Evolutionary conservation across 2,113 vertebrate genomes (phyloP), one percentile per base, ranked within the genome.

Genomic region (Onychorhynchus coronatus): DNA sequence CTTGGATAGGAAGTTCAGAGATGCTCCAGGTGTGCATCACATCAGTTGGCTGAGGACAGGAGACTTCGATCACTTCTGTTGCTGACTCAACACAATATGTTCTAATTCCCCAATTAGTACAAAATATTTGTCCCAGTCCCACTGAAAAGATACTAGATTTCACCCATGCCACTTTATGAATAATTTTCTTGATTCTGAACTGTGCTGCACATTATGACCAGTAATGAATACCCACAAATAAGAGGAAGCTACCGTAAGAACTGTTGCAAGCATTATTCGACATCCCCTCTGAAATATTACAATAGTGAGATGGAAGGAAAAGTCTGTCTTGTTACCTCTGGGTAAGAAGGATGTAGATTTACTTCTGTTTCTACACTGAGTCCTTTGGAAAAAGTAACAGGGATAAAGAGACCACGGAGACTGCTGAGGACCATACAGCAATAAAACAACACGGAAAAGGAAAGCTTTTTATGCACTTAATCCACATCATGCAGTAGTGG

Each of bases 391-490:
- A 91, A 96, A 42, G 22, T 49, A 88, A 56, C 11, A 35, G 61
- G 50, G 52, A 31, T 35, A 75, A 82, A 84, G 47, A 87, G 33
- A 93, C 35, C 17, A 59, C 42, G 75, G 84, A 62, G 59, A 30
- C 46, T 72, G 68, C 65, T 2, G 11, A 91, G 39, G 33, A 71
- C 66, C 56, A 14, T 19, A 55, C 27, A 77, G 50, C 35, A 67
- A 47, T 71, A 66, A 24, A 80, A 55, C 31, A 61, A 50, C n/a
- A 67, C 28, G 42, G 33, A 71, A 17, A 35, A 63, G 72, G 55
- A 71, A 80, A 84, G 47, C 39, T 85, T 80, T 93, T 87, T 75
- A 78, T 75, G 66, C 35, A 89, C 61, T 87, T 91, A 84, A 95
- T 87, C 80, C 58, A 61, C 87, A 91, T 39, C 30, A 39, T 35